Base-by-base conservation (phyloP, 2,888 invertebrate species). In the Aricia artaxerxes region DNA sequence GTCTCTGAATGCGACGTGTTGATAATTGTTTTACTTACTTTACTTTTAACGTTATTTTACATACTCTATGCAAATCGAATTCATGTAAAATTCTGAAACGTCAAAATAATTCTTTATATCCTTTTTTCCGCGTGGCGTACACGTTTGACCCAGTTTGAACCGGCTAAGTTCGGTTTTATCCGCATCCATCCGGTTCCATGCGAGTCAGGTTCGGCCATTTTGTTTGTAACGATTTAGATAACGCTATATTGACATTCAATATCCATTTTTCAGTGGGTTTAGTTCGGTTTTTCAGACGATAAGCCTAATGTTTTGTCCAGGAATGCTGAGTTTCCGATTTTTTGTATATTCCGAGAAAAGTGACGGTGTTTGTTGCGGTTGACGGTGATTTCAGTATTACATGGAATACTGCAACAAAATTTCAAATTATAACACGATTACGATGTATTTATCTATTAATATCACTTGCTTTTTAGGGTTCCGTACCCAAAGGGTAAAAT, bases 171-270 rank as follows among this genome's bases (percentile, higher is more conserved):
- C 78, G 60, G 44, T 78, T 78, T 78, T 78, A 61, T 78, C 60
- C 78, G 69, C 35, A 35, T 69, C 35, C 35, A 78, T 78, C 60
- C 61, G 61, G 38, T 78, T 40, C 64, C 60, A 78, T 44, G 78
- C 78, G 64, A 77, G 38, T 77, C 78, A 35, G 64, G 24, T 78
- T 78, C 61, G 64, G 78, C 78, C 60, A 78, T 78, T 78, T 78
- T 78, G 57, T 78, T 60, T 73, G 44, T 44, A 44, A 44, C 73
- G n/a, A 44, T 73, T 44, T 9, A 73, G 73, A 73, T 73, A 73
- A 44, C 40, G 44, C 24, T 40, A 73, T 4, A 73, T 44, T 73
- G 73, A 44, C 73, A 73, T 73, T 44, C 73, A 44, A 73, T 73
- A 73, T 73, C 73, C 44, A 44, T 73, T 73, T 73, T 73, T 40